These are phyloP conservation scores for Toxotes jaculatrix DNA, from an alignment of 2,113 vertebrate genomes.

Conservation along the genomic window DNA sequence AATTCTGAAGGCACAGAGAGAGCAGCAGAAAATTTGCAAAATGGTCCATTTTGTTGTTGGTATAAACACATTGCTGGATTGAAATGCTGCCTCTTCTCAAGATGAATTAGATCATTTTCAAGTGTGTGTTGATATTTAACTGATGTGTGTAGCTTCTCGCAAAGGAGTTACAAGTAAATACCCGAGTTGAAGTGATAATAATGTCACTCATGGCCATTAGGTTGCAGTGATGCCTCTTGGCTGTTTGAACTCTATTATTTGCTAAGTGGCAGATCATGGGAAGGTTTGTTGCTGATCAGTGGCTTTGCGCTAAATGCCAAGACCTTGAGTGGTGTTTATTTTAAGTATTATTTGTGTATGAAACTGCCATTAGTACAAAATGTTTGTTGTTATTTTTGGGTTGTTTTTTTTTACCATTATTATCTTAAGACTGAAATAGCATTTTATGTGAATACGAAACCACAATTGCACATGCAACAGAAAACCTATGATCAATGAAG, in stretches of 20 bases:
- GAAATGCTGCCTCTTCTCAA: background rate
- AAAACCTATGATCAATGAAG: background rate
- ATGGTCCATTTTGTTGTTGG: background rate
- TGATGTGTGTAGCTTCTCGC: background rate
- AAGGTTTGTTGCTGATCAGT: slow-evolving; percentile 4
- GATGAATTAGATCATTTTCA: background rate
- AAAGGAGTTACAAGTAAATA: background rate
- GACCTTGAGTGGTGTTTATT: background rate
- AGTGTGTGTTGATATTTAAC: background rate
- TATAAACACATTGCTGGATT: slow-evolving; percentile 12
- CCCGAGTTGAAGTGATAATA: background rate
- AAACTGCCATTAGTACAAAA: background rate
- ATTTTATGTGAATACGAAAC: background rate
- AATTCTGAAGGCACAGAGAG: background rate
- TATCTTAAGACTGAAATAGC: background rate
- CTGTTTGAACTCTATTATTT: slow-evolving; percentile 8
- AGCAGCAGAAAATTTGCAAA: background rate
- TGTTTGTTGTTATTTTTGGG: too few species aligned
- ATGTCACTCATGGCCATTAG: background rate
- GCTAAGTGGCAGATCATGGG: background rate
- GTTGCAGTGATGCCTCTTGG: slow-evolving; percentile 19
- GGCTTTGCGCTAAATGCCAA: background rate
- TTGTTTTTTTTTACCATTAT: background rate
- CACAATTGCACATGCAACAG: background rate
- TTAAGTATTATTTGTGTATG: background rate